phyloP scores from a whole-genome alignment of 2,797 vertebrate species.

The Chiroxiphia lanceolata region DNA sequence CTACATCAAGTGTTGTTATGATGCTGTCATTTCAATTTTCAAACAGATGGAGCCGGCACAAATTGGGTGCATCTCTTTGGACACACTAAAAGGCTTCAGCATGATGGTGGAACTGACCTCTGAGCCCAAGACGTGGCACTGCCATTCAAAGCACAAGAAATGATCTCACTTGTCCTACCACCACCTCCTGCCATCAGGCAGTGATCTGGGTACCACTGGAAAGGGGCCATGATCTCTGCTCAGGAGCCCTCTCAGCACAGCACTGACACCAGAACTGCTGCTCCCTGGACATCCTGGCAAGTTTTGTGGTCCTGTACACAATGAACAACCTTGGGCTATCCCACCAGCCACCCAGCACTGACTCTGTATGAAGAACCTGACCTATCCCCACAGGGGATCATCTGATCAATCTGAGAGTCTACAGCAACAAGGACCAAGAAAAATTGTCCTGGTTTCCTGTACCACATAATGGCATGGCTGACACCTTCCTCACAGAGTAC shows the following conservation, averaged over 20 bases:
- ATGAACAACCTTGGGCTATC: neutral
- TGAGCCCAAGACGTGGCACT: neutral
- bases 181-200: neutral
- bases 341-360: neutral
- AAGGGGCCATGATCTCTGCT: neutral
- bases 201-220: neutral
- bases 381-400: rapidly evolving
- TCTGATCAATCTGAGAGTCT: neutral
- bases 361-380: neutral
- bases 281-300: neutral
- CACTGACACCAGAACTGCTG: neutral
- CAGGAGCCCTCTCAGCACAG: neutral
- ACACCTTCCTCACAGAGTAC: neutral
- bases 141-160: neutral
- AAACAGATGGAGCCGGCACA: slow-evolving; percentile 17
- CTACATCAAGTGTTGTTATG: neutral
- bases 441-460: neutral
- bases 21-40: slow-evolving; percentile 7
- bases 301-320: neutral
- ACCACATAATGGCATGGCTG: rapidly evolving
- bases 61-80: neutral
- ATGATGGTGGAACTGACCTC: neutral
- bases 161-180: neutral
- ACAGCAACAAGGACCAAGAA: neutral
- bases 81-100: neutral